Base-by-base conservation (phyloP, 2,888 invertebrate species). In the Drosophila kambysellisi region DNA sequence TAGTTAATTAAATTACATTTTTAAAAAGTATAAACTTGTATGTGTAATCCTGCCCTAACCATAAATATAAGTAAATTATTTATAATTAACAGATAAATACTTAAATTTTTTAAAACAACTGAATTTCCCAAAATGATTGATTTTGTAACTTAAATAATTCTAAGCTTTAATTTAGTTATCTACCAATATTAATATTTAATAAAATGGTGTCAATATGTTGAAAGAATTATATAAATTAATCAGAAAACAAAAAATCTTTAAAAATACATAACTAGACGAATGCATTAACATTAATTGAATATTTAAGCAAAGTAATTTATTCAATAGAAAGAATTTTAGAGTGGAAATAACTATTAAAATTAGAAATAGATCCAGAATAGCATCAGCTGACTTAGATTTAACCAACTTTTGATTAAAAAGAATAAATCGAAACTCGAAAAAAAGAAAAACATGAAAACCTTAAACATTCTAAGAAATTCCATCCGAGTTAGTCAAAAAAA, bases 71-170 rank as follows among this genome's bases (percentile, higher is more conserved):
- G 0, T 8, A 0, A 0, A 39, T 39, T 39, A 17, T 39, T 39
- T 15, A 37, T 15, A 0, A 17, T 8, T 4, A n/a, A 9, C n/a
- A n/a, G n/a, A n/a, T n/a, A 41, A n/a, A 4, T n/a, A n/a, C 4
- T 41, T 8, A 41, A n/a, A 20, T 43, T 43, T 20, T 2, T 6
- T 43, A 1, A 6, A 43, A 12, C 3, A 43, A 3, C 20, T 12
- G 6, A 3, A 39, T 8, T 8, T 39, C 15, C 37, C 15, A 37
- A 15, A 15, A 2, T 15, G 15, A 15, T 37, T 37, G 15, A 37
- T 37, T 15, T 37, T 6, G 15, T 6, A 15, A 37, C 8, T n/a
- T 39, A 3, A 39, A 39, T 39, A 39, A 39, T 8, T 3, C 39
- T 39, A 3, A 8, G 1, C 8, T n/a, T 8, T n/a, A n/a, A 1